These are phyloP conservation scores for Eugnorisma glareosa DNA, from an alignment of 2,888 invertebrate genomes.

Conservation along the genomic window DNA sequence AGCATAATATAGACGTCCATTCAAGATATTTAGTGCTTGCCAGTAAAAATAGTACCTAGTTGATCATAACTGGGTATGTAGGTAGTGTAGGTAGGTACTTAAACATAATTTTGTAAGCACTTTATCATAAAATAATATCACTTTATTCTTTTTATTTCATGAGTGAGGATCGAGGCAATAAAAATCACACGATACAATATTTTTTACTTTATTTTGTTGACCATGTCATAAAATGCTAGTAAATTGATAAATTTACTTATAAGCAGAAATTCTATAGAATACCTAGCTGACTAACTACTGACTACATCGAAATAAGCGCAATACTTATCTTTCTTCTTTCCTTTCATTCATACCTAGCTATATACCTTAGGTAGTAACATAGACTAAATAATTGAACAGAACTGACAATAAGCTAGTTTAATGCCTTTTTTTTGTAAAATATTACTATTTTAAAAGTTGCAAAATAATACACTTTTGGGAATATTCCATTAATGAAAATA, in stretches of 20 bases:
- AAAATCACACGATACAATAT: conserved; percentile 11
- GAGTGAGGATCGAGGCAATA: not conserved
- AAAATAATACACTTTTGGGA: conserved; percentile 8
- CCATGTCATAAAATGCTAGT: conserved; percentile 57
- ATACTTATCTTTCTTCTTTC: conserved; percentile 31
- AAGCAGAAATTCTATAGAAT: conserved; percentile 40
- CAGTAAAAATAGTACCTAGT: no score
- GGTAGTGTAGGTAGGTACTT: no score
- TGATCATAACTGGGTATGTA: no score
- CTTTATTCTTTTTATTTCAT: not conserved
- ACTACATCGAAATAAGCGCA: conserved; percentile 54
- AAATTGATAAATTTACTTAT: conserved; percentile 35
- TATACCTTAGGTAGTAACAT: conserved; percentile 24
- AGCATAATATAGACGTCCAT: no score
- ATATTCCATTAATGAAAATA: conserved; percentile 32
- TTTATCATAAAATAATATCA: no score
- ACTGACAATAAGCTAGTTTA: conserved; percentile 15
- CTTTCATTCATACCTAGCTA: conserved; percentile 10
- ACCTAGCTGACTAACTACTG: conserved; percentile 46
- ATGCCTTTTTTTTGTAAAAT: conserved; percentile 26
- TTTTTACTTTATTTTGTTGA: conserved; percentile 50
- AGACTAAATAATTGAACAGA: conserved; percentile 54
- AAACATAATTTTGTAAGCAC: no score
- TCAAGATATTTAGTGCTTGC: no score
- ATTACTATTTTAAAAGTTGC: conserved; percentile 3